phyloP scores from a whole-genome alignment of 2,888 invertebrate species.

The Scaeva pyrastri region DNA sequence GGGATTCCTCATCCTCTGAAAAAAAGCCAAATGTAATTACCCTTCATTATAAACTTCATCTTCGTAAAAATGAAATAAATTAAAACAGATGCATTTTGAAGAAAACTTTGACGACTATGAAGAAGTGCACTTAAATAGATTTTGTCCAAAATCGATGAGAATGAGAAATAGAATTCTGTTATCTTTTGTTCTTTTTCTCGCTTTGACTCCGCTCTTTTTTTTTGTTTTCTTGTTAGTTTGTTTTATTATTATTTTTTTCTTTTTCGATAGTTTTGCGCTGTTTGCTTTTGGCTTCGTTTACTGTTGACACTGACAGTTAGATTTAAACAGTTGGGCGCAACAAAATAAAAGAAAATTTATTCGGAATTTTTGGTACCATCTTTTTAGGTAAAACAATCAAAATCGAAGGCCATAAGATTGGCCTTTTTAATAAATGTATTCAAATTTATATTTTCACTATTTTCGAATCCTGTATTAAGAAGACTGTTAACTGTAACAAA shows the following conservation, averaged over 20 bases:
- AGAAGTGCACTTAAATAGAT: constrained; percentile 62
- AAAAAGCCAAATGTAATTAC: constrained; percentile 10
- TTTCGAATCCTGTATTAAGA: no score
- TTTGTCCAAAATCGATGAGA: constrained; percentile 74
- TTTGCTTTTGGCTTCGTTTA: constrained; percentile 62
- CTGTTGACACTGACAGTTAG: constrained; percentile 70
- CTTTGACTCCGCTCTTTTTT: not conserved
- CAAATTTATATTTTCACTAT: no score
- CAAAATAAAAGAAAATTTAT: not conserved
- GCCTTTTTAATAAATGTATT: no score
- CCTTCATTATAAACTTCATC: not conserved
- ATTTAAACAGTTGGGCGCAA: constrained; percentile 52
- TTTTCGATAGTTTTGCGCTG: constrained; percentile 56
- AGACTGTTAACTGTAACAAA: no score
- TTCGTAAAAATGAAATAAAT: constrained; percentile 4
- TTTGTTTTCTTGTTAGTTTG: constrained; percentile 13
- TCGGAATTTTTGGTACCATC: no score
- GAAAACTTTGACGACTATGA: not conserved
- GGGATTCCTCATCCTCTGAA: not conserved
- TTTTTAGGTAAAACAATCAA: no score
- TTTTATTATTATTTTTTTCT: constrained; percentile 49
- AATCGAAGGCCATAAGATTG: no score
- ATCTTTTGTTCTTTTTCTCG: not conserved
- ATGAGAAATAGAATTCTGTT: constrained; percentile 58
- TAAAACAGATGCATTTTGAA: constrained; percentile 55